These are phyloP conservation scores for Capitulum mitella DNA, from an alignment of 2,888 invertebrate species.

Conservation along the genomic window DNA sequence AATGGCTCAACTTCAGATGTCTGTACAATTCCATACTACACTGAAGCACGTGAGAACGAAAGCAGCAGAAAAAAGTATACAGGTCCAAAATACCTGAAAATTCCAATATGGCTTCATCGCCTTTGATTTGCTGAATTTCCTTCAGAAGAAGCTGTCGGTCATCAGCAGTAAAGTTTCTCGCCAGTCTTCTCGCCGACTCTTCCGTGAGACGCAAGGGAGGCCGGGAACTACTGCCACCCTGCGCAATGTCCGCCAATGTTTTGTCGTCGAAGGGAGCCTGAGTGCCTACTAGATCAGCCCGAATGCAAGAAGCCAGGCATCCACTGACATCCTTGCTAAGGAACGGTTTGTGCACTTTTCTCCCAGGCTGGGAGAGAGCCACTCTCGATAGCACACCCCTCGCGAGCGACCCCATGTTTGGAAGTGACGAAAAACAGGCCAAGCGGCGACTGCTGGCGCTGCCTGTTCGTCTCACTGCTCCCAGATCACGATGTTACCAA, in stretches of 20 bases:
- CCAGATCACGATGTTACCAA: too few relatives aligned
- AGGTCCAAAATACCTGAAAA: conserved; percentile 11
- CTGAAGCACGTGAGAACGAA: too few relatives aligned
- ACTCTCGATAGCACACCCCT: background rate
- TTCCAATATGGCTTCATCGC: background rate
- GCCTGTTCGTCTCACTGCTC: background rate
- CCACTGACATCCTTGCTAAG: background rate
- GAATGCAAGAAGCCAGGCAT: background rate
- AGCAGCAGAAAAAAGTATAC: too few relatives aligned
- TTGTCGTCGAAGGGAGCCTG: background rate
- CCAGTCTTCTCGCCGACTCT: background rate
- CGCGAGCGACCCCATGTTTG: background rate
- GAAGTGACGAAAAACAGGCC: background rate
- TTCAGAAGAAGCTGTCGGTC: background rate
- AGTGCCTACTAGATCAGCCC: background rate
- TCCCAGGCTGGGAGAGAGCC: background rate
- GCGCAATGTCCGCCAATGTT: background rate
- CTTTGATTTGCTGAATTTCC: conserved; percentile 10
- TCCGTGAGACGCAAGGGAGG: background rate
- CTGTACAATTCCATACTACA: too few relatives aligned
- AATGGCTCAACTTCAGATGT: too few relatives aligned
- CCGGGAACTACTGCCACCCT: background rate
- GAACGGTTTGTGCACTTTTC: background rate
- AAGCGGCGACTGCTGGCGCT: background rate
- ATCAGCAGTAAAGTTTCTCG: background rate